Conservation (phyloP, 1,140 invertebrate species). For the Mya arenaria region DNA sequence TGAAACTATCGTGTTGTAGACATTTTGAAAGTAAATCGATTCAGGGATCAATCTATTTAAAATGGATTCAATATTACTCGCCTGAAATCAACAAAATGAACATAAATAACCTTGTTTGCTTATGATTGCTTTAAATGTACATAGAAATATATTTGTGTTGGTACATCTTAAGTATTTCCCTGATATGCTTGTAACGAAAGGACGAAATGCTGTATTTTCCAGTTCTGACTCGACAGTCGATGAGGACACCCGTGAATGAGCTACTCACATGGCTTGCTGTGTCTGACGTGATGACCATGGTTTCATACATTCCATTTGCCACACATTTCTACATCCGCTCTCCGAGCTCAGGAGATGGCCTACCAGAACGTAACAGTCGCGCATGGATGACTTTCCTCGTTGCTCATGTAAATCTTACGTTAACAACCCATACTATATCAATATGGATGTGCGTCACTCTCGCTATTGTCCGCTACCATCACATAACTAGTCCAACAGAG, state of each 20-base stretch:
- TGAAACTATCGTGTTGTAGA: no score
- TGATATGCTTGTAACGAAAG: no score
- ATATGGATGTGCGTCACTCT: slow-evolving; percentile 95
- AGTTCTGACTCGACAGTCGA: slow-evolving; percentile 91
- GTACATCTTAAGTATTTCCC: no score
- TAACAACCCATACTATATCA: slow-evolving; percentile 94
- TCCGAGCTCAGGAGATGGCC: slow-evolving; percentile 53
- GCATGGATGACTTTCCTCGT: slow-evolving; percentile 76
- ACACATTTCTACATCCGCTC: slow-evolving; percentile 83
- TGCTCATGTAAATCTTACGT: slow-evolving; percentile 85
- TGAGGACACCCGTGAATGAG: slow-evolving; percentile 91
- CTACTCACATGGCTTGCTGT: slow-evolving; percentile 92
- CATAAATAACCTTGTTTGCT: no score
- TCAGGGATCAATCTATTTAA: no score
- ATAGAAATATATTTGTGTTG: no score
- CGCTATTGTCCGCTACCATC: slow-evolving; percentile 95
- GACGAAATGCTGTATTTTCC: slow-evolving; percentile 33
- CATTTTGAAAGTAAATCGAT: no score
- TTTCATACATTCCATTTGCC: slow-evolving; percentile 93
- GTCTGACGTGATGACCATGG: slow-evolving; percentile 93
- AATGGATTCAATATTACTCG: no score
- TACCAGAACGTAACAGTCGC: slow-evolving; percentile 69
- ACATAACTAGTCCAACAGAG: slow-evolving; percentile 88
- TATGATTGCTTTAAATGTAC: no score
- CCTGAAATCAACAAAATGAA: no score